A percentile compares a stretch with the other conserved stretches of the same genome.
phyloP scores from a whole-genome alignment of 2,797 vertebrate species.

The Eulemur albifrons region DNA sequence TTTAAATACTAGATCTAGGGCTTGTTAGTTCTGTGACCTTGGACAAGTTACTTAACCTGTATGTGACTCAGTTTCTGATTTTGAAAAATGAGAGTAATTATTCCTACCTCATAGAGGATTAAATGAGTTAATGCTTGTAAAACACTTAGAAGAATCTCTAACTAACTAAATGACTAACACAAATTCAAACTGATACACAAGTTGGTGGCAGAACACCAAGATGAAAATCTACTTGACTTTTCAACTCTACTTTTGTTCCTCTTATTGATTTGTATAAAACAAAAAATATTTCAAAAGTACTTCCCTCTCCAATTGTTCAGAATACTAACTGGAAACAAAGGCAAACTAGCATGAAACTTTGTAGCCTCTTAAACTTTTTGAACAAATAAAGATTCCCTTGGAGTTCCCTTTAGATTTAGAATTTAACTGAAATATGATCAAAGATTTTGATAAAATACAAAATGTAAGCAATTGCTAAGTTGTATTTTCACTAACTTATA shows the following conservation, averaged over 20 bases:
- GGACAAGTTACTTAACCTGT: not conserved
- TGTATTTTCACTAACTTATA: not conserved
- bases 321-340: not conserved
- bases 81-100: not conserved
- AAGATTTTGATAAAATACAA: slow-evolving; percentile 10
- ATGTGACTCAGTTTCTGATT: not conserved
- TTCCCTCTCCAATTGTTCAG: not conserved
- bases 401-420: not conserved
- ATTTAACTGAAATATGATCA: not conserved
- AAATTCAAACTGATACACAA: not conserved
- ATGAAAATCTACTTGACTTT: not conserved
- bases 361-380: not conserved
- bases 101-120: not conserved
- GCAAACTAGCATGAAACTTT: not conserved
- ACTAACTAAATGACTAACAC: not conserved
- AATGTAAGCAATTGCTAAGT: not conserved
- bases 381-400: not conserved
- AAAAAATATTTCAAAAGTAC: not conserved
- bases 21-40: not conserved
- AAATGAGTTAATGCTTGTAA: not conserved
- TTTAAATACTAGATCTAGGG: not conserved
- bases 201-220: not conserved
- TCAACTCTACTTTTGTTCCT: not conserved
- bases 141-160: not conserved
- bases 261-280: not conserved